These are phyloP conservation scores for Clupea harengus DNA, from an alignment of 2,113 vertebrate genomes.

Conservation along the genomic window DNA sequence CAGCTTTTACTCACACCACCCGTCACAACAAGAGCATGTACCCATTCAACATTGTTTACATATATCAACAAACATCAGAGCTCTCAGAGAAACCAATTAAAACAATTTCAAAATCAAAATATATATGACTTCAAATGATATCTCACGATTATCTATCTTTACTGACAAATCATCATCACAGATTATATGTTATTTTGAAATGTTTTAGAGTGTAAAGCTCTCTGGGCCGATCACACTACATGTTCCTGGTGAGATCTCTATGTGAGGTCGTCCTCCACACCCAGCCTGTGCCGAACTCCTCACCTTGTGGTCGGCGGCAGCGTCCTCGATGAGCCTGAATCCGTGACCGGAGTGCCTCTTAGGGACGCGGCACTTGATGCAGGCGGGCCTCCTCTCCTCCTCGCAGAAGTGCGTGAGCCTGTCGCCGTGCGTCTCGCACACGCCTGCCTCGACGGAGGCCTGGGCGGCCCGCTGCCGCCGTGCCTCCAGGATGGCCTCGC, in stretches of 20 bases:
- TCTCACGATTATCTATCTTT: no score
- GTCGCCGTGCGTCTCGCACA: slow-evolving; percentile 26
- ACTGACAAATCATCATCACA: neutral
- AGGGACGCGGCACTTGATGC: slow-evolving; percentile 24
- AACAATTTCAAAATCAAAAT: no score
- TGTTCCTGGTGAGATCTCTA: neutral
- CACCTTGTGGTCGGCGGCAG: slow-evolving; percentile 40
- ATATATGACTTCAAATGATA: no score
- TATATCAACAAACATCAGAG: no score
- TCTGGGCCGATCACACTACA: neutral
- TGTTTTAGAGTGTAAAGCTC: neutral
- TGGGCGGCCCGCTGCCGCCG: neutral
- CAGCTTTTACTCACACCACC: neutral
- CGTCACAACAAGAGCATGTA: neutral
- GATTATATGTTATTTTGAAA: neutral
- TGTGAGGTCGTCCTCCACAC: no score
- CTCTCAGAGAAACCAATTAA: no score
- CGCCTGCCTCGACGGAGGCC: neutral
- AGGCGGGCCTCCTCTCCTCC: slow-evolving; percentile 30
- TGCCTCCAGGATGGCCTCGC: slow-evolving; percentile 22
- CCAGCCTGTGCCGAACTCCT: neutral
- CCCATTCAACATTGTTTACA: neutral
- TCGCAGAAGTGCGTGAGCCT: slow-evolving; percentile 33
- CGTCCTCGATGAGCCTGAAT: slow-evolving; percentile 37
- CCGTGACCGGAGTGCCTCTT: slow-evolving; percentile 2